These are phyloP conservation scores for Strigops habroptila DNA, from an alignment of 2,113 vertebrate genomes.

Conservation along the genomic window DNA sequence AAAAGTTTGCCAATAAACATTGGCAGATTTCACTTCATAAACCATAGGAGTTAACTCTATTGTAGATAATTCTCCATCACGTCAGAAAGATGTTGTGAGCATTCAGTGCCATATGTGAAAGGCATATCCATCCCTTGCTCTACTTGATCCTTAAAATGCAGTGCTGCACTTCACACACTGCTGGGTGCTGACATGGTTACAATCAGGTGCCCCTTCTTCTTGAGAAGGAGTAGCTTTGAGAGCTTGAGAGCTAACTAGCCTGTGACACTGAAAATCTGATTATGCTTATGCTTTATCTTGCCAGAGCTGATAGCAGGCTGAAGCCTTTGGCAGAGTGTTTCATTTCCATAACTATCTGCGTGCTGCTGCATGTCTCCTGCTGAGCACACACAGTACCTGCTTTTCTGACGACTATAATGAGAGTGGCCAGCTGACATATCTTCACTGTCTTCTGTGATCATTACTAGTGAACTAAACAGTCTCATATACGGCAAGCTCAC, in stretches of 20 bases:
- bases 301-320: not conserved
- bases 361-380: not conserved
- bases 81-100: not conserved
- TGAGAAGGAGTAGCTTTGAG: not conserved
- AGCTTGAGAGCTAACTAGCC: not conserved
- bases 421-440: not conserved
- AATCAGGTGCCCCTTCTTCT: not conserved
- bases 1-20: not conserved
- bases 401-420: not conserved
- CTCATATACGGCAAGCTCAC: accelerated
- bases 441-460: not conserved
- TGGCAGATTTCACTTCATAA: not conserved
- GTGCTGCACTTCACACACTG: not conserved
- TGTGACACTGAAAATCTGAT: not conserved
- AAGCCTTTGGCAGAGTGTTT: not conserved
- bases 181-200: not conserved
- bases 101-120: not conserved
- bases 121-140: not conserved
- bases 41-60: not conserved
- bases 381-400: not conserved
- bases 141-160: not conserved
- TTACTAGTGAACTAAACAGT: not conserved
- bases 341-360: not conserved
- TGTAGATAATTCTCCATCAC: not conserved
- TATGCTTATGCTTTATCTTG: not conserved